Percentiles rank a stretch among this genome's conserved stretches.
Conservation (phyloP, 2,888 invertebrate species). For the Arrhopalites spinosus region DNA sequence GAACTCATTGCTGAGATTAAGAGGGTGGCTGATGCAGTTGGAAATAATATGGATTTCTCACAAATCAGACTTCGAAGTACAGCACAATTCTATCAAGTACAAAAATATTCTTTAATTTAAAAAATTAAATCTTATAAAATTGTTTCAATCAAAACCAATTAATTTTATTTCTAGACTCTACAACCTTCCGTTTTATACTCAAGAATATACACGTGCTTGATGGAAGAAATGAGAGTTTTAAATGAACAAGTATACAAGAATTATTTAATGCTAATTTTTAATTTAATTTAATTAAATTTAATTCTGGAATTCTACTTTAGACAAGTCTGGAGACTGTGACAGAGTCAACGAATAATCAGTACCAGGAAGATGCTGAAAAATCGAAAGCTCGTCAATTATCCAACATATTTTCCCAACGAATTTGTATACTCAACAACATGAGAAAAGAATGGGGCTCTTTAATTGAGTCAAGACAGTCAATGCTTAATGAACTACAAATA, state of each 20-base stretch:
- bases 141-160: neutral
- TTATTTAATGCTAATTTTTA: too few relatives aligned
- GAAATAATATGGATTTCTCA: neutral
- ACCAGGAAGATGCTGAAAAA: too few relatives aligned
- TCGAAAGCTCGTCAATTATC: too few relatives aligned
- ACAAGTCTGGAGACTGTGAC: too few relatives aligned
- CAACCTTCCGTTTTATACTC: neutral
- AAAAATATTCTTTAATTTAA: neutral
- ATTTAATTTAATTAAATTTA: too few relatives aligned
- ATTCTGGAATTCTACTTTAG: too few relatives aligned
- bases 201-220: neutral
- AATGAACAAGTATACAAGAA: neutral
- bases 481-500: neutral
- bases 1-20: conserved; percentile 1
- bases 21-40: neutral
- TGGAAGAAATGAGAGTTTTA: conserved; percentile 12
- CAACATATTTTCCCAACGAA: neutral
- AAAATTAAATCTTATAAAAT: neutral
- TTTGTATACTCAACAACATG: neutral
- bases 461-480: neutral
- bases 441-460: neutral
- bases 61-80: neutral
- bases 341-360: too few relatives aligned
- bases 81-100: neutral
- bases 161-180: neutral